phyloP scores from a whole-genome alignment of 2,888 invertebrate genomes.

The Camptogramma bilineatum region DNA sequence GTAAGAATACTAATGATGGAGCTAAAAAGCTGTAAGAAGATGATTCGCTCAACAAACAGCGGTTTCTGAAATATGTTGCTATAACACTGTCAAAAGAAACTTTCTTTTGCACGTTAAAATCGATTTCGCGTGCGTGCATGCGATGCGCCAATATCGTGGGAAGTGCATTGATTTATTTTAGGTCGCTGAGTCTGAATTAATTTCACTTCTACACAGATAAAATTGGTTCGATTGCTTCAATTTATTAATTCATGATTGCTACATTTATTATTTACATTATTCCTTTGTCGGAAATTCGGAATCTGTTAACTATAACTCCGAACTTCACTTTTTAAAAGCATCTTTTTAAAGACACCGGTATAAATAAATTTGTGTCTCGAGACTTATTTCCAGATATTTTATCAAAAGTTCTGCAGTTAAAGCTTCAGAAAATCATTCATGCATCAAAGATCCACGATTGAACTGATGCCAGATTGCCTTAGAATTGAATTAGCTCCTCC shows the following conservation, averaged over 20 bases:
- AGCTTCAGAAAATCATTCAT: not conserved
- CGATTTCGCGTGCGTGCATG: constrained; percentile 50
- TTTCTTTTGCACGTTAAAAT: constrained; percentile 42
- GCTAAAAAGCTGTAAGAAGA: constrained; percentile 14
- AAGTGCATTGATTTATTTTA: constrained; percentile 69
- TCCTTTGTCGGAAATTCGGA: no score
- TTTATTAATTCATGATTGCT: not conserved
- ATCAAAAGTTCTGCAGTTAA: not conserved
- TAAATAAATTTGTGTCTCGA: no score
- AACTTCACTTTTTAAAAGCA: no score
- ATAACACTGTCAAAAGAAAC: constrained; percentile 31
- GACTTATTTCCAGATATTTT: not conserved
- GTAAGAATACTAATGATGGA: constrained; percentile 11
- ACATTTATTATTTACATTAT: no score
- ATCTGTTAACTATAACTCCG: no score
- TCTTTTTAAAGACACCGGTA: no score
- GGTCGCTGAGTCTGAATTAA: constrained; percentile 15
- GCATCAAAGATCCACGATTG: constrained; percentile 14
- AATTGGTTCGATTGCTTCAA: not conserved
- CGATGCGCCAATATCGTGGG: constrained; percentile 57
- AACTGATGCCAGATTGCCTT: constrained; percentile 19
- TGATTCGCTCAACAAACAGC: constrained; percentile 28
- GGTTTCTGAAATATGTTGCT: constrained; percentile 23
- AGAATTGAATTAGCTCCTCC: constrained; percentile 64
- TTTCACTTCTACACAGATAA: not conserved